Base-by-base conservation (phyloP, 2,113 vertebrate genomes). In the Tragelaphus scriptus region DNA sequence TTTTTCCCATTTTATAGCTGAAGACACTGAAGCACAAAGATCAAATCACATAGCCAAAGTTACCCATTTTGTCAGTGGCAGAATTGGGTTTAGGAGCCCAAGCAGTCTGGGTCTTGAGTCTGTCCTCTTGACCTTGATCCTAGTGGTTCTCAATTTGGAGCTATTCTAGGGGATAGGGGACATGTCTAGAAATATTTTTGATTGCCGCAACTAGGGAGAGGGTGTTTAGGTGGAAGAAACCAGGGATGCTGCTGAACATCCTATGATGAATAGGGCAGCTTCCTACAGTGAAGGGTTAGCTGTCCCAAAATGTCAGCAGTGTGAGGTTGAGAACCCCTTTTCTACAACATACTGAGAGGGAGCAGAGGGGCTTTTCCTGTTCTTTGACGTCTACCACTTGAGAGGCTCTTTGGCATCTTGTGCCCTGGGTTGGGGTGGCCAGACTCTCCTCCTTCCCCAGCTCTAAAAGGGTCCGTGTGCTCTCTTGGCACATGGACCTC, bases 401-500 rank as follows among this genome's bases (percentile, higher is more conserved):
- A 68, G 44, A 32, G 4, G 9, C 36, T 88, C 5, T 68, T 87
- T 90, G 47, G 61, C 84, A 63, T 89, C 86, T 28, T 32, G 3
- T 87, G 40, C 6, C 10, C 11, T 28, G 28, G 77, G 11, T 9
- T 49, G 26, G 36, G 26, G 0, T 7, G 19, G 16, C 55, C 30
- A 61, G 15, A 32, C 13, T n/a, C 7, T 47, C 7, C 10, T 7
- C 32, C 2, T 63, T 16, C 44, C 2, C 0, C 53, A 68, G 0
- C 21, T 63, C n/a, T 47, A 14, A 7, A 14, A 79, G 6, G 88
- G 40, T n/a, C 25, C 58, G 0, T 36, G 77, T 91, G 44, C 44
- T 97, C 19, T 56, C 80, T 87, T 71, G 81, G 36, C 82, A 71
- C 7, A 23, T 61, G 25, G 23, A 77, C 44, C 55, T 97, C 79